phyloP scores from a whole-genome alignment of 2,113 vertebrate species.

The Sceloporus undulatus region DNA sequence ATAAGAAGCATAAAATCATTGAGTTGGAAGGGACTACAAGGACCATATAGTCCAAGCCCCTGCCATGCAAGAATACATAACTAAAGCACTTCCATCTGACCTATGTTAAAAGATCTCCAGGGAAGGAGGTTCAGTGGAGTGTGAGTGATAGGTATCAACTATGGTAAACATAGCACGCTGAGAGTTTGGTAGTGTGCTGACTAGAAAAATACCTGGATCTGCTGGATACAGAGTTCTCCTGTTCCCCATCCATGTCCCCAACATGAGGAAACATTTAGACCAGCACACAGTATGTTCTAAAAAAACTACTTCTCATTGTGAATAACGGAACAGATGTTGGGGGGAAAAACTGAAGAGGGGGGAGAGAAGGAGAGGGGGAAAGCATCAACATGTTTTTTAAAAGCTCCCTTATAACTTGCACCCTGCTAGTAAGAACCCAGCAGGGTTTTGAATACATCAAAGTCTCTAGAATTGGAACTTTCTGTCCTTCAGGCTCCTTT shows the following conservation, averaged over 20 bases:
- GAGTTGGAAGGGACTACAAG: not conserved
- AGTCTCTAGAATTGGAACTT: not conserved
- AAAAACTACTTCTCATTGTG: not conserved
- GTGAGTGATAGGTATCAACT: not conserved
- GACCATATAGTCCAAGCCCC: not conserved
- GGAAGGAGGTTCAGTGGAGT: not conserved
- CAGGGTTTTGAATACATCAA: too few relatives aligned
- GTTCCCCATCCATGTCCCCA: not conserved
- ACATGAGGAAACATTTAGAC: not conserved
- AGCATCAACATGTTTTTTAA: too few relatives aligned
- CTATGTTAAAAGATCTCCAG: not conserved
- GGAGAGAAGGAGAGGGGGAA: not conserved
- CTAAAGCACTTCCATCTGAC: too few relatives aligned
- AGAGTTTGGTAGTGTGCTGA: too few relatives aligned
- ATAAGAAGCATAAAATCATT: not conserved
- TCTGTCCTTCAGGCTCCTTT: not conserved
- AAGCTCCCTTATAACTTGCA: not conserved
- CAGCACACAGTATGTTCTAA: not conserved
- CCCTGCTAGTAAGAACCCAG: not conserved
- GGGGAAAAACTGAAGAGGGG: not conserved
- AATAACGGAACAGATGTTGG: not conserved
- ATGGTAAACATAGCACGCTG: not conserved
- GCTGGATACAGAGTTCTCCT: not conserved
- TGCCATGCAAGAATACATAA: too few relatives aligned
- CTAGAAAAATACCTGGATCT: not conserved